Conservation (phyloP, 2,113 vertebrate species). For the Lipotes vexillifer region DNA sequence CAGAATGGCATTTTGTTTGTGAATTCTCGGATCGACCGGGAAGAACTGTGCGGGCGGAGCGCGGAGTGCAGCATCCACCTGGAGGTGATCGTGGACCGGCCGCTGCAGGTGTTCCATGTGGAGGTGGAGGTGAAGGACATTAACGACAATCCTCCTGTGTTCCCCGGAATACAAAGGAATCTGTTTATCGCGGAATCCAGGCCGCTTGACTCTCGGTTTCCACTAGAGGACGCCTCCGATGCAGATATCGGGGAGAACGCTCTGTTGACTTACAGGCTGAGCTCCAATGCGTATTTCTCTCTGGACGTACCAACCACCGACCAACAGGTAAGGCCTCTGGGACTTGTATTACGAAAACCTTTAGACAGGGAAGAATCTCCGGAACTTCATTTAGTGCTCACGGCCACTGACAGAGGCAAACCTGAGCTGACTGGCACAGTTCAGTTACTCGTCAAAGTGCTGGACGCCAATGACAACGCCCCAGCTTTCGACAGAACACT, state of each 20-base stretch:
- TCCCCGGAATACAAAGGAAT: constrained; percentile 34
- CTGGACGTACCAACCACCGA: constrained; percentile 64
- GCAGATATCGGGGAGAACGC: constrained; percentile 79
- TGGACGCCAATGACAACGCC: constrained; percentile 74
- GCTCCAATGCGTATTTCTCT: constrained; percentile 73
- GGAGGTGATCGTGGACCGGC: constrained; percentile 76
- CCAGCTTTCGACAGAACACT: constrained; percentile 69
- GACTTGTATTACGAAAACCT: constrained; percentile 63
- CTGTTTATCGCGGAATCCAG: constrained; percentile 71
- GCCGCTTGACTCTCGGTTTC: constrained; percentile 63
- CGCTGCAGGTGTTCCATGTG: constrained; percentile 84
- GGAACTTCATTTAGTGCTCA: constrained; percentile 62
- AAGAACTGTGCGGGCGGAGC: too few species aligned
- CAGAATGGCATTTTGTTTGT: not conserved
- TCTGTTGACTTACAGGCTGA: constrained; percentile 77
- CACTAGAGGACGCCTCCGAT: constrained; percentile 77
- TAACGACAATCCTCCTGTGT: constrained; percentile 1
- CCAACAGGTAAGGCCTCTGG: constrained; percentile 66
- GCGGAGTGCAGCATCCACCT: constrained; percentile 75
- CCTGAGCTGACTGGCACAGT: constrained; percentile 71
- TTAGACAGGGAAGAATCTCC: constrained; percentile 72
- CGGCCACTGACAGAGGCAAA: constrained; percentile 76
- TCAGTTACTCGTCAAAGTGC: constrained; percentile 61
- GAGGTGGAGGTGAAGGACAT: constrained; percentile 78
- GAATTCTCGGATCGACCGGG: not conserved